Evolutionary conservation across 2,888 invertebrate genomes (phyloP), one percentile per base, ranked within the genome.

Genomic region (Villa cingulata): DNA sequence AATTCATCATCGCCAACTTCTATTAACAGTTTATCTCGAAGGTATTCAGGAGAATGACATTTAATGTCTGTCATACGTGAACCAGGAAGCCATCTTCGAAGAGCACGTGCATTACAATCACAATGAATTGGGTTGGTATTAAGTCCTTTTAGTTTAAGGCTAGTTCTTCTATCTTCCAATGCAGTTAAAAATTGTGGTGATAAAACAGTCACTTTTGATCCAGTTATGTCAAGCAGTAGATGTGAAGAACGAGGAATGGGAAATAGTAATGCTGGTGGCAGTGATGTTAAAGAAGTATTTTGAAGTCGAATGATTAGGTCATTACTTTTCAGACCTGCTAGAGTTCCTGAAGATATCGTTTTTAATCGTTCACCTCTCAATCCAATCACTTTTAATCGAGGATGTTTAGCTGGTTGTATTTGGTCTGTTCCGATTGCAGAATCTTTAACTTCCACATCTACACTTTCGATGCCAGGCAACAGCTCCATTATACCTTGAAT

Each of bases 401-500:
- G 86, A 68, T 89, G 86, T 55, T 84, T 75, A 37, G 81, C 76
- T 0, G 86, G 77, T 57, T 85, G 83, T 37, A 90, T 69, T 60
- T 90, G 87, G 59, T 89, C 88, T 41, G 83, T 81, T 39, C 86
- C 85, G 45, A 89, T 78, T 6, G 77, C 77, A 0, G 84, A 74
- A 56, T 91, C 90, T 64, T 90, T 91, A 0, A 90, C 79, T 71
- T 92, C 92, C 45, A 91, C 78, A 53, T 89, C 86, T 14, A 91
- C 69, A 54, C 71, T 74, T 65, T 89, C 83, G 38, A 91, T 66
- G 0, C 82, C 80, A 2, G 80, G 76, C 58, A 90, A 70, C 54
- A 80, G 74, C 55, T 82, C 80, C n/a, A 91, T 68, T 29, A 90
- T 77, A 1, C 89, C 89, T 59, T 85, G 82, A n/a, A 88, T 77